Evolutionary conservation across 1,140 invertebrate species (phyloP).

Genomic region (Stegodyphus mimosarum): DNA sequence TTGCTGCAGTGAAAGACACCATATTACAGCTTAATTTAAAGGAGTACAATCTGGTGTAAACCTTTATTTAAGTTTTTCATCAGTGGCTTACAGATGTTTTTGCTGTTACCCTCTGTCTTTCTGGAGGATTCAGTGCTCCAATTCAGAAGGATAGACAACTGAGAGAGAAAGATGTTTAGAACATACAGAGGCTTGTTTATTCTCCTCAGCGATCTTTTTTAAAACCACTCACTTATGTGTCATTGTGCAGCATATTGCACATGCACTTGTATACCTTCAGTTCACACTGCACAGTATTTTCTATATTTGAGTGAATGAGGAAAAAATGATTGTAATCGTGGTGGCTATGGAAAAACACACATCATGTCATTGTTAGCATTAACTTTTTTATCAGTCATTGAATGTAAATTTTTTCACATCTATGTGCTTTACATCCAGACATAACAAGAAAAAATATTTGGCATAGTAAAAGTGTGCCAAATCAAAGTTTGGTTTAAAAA

Average conservation of each 20-base stretch:
- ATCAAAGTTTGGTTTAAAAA: conserved; percentile 23
- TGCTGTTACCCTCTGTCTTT: conserved; percentile 7
- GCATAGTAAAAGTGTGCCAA: conserved; percentile 4
- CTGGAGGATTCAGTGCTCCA: not conserved
- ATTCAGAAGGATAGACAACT: not conserved
- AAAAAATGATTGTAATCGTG: conserved; percentile 14
- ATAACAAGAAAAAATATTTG: conserved; percentile 7
- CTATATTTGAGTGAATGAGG: conserved; percentile 23
- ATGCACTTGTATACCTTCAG: conserved; percentile 52
- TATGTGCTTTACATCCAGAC: conserved; percentile 32
- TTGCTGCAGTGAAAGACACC: conserved; percentile 99
- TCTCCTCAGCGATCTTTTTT: conserved; percentile 22
- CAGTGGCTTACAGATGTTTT: conserved; percentile 30
- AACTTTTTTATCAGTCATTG: conserved; percentile 52
- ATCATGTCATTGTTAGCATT: conserved; percentile 49
- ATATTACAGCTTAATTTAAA: conserved; percentile 99
- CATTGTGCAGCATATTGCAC: conserved; percentile 51
- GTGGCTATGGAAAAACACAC: not conserved
- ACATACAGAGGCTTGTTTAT: conserved; percentile 21
- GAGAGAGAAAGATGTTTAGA: conserved; percentile 24
- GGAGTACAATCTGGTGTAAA: conserved; percentile 97
- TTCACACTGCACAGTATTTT: conserved; percentile 59
- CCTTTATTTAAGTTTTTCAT: conserved; percentile 4
- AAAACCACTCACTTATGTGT: conserved; percentile 53
- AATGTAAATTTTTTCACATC: conserved; percentile 49